Evolutionary conservation across 2,888 invertebrate species (phyloP), one percentile per base, ranked within the genome.

Genomic region (Euphydryas editha): DNA sequence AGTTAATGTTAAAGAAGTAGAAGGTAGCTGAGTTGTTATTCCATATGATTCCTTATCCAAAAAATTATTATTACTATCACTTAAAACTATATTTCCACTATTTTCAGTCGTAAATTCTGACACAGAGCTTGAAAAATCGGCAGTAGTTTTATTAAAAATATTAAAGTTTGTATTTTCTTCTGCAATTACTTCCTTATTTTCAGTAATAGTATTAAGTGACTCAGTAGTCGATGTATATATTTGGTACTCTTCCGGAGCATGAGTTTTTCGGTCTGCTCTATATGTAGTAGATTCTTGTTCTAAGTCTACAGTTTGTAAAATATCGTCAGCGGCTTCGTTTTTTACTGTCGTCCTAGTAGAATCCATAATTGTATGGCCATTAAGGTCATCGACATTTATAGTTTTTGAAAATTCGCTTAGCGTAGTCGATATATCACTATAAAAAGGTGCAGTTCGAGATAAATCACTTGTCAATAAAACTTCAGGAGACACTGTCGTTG

Each of bases 281-380:
- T 17, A 30, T 36, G 58, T 57, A 8, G 58, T 58, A 58, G 24
- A 42, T 15, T 58, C 18, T 15, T 39, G 56, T 13, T 30, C 49
- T n/a, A 5, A 49, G 18, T 51, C 42, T 51, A 18, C 42, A 10
- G 20, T 3, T 51, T 24, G 13, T 13, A n/a, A 39, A 39, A 39
- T 47, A 30, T 51, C 58, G 15, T n/a, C 10, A 11, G n/a, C 17
- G 17, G 11, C 8, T 30, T 30, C 30, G n/a, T 24, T 49, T 57
- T 57, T 60, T 18, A 42, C 20, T 46, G 65, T 65, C 30, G 62
- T 72, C 58, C 60, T 62, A 30, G 58, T 55, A 49, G 65, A 63
- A 61, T 71, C 70, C 55, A 65, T 70, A 30, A 68, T 46, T 46
- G 61, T 68, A 36, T 49, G 65, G 20, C 65, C 67, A 63, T 60